Evolutionary conservation across 1,140 invertebrate species (phyloP), one percentile per base, ranked within the genome.

Genomic region (Scaptomyza montana): DNA sequence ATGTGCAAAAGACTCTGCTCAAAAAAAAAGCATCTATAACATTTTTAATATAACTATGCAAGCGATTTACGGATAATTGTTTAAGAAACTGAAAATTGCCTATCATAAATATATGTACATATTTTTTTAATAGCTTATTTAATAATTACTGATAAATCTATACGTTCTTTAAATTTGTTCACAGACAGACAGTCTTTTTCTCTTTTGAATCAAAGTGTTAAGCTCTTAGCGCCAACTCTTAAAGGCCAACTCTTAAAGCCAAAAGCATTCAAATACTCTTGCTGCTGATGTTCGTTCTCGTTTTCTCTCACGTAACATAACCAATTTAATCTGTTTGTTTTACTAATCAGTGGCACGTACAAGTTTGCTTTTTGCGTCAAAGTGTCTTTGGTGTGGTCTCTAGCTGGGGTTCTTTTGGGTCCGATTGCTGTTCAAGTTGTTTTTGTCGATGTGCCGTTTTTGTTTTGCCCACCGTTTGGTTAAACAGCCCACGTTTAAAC

Each of bases 301-400:
- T 56, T 13, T n/a, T 13, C 21, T 39, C 43, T 68, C 56, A 72
- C 56, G 28, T 61, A 68, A 55, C 49, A 62, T 62, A 73, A 84
- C 73, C 72, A 84, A 79, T 79, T 84, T 79, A 84, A 84, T 80
- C 80, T 85, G 80, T 85, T 85, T 85, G 80, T 85, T 85, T 85
- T 85, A 85, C 80, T 85, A 85, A 85, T 85, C 80, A 85, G 80
- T 74, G 69, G 77, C 80, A 85, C 80, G 80, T 85, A 84, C 80
- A 71, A 63, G 80, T 77, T 74, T 72, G 80, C 77, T 84, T 82
- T 73, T 80, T 80, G 77, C 77, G 67, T 73, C 69, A 77, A 85
- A 85, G 77, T 47, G 69, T 71, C 80, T 79, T 77, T 85, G 70
- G 80, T 77, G 74, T 39, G 72, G 75, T 76, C 33, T 36, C 71